Percentiles rank a stretch among this genome's conserved stretches.
Conservation (phyloP, 2,113 vertebrate species). For the Pteronura brasiliensis region DNA sequence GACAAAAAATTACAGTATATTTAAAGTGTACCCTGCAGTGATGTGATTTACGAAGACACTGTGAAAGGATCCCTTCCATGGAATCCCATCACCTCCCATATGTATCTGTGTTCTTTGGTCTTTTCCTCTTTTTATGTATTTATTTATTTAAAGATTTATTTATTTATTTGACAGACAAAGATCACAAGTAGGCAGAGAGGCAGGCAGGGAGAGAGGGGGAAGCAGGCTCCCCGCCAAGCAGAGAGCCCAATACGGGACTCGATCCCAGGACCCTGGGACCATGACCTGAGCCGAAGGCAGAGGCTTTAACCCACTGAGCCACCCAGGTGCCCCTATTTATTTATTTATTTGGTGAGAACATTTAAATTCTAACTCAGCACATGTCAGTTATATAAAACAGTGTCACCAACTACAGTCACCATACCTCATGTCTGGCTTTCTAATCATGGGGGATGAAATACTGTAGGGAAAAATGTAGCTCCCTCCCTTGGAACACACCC, state of each 20-base stretch:
- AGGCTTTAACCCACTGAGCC: too few relatives aligned
- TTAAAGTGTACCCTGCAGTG: neutral
- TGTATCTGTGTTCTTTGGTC: neutral
- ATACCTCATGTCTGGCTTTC: neutral
- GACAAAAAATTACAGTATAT: neutral
- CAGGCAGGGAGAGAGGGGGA: too few relatives aligned
- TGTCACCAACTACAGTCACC: neutral
- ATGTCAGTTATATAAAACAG: neutral
- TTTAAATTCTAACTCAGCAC: neutral
- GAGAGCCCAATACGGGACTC: too few relatives aligned
- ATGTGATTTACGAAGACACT: neutral
- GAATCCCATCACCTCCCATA: neutral
- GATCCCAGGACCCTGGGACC: too few relatives aligned
- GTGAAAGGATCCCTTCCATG: neutral
- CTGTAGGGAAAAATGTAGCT: neutral
- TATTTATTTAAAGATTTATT: too few relatives aligned
- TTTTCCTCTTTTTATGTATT: neutral
- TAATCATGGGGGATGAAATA: neutral
- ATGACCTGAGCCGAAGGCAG: too few relatives aligned
- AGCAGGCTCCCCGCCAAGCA: too few relatives aligned
- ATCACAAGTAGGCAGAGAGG: too few relatives aligned
- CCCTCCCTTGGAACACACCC: rapidly evolving
- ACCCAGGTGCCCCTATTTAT: neutral
- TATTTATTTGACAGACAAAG: too few relatives aligned
- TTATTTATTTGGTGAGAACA: neutral